Base-by-base conservation (phyloP, 2,888 invertebrate genomes). In the Pandemis corylana region DNA sequence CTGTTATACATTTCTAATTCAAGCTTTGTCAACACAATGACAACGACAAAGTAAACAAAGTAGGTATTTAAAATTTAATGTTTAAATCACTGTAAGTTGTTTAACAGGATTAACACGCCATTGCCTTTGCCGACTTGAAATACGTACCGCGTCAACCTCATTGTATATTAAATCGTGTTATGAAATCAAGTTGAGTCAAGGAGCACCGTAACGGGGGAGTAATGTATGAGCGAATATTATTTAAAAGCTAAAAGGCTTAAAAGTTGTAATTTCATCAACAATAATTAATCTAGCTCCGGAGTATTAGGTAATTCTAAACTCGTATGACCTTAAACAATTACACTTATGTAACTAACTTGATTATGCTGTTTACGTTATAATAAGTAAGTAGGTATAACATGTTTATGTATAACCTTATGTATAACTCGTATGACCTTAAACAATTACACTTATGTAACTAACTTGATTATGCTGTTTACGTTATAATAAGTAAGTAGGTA, bases 1-100 rank as follows among this genome's bases (percentile, higher is more conserved):
- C 20, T 59, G 5, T 59, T 69, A 59, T 73, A 68, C 64, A 69
- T 69, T 73, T 64, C 64, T 69, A 73, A 73, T 69, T 69, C 5
- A 15, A 56, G 46, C 66, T 71, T 71, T 41, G 59, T 36, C 7
- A 49, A 59, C 44, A 62, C 53, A 28, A 42, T n/a, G 65, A 44
- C 15, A 64, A 64, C 36, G 15, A 56, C 20, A 9, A 56, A 53
- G 12, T 64, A 42, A 42, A 71, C 62, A 12, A 59, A 59, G 28
- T 15, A 13, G 42, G 49, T 63, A 63, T 51, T 70, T 51, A 42
- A 63, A 41, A 42, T 70, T 13, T 5, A 51, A 51, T 53, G 63
- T 20, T 13, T 36, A 53, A 42, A 56, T 68, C 15, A 42, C 20
- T 44, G 53, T 28, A 28, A 59, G 28, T 59, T 59, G 28, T 59